Evolutionary conservation across 2,888 invertebrate species (phyloP).

Genomic region (Clitarchus hookeri): DNA sequence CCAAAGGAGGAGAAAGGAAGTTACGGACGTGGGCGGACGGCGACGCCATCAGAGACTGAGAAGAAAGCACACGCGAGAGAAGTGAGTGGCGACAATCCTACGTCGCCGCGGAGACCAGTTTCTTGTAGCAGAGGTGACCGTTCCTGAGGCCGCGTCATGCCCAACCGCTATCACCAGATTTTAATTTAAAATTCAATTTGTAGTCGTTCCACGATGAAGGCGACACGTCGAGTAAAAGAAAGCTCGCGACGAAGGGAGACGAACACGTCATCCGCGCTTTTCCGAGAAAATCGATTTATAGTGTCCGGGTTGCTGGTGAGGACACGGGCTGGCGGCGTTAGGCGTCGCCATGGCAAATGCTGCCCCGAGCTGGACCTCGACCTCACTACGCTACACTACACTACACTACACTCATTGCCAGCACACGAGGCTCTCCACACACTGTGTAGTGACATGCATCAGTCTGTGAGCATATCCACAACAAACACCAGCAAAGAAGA

Average conservation of each 20-base stretch:
- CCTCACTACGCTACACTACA: too few species aligned
- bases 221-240: background rate
- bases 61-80: background rate
- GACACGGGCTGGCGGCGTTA: too few species aligned
- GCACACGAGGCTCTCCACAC: too few species aligned
- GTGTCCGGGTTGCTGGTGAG: background rate
- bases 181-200: constrained; percentile 4
- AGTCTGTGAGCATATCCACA: too few species aligned
- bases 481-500: too few species aligned
- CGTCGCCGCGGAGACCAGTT: too few species aligned
- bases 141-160: too few species aligned
- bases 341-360: too few species aligned
- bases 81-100: background rate
- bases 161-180: background rate
- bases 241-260: background rate
- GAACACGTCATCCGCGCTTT: background rate
- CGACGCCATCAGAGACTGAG: background rate
- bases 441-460: too few species aligned
- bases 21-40: background rate
- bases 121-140: too few species aligned
- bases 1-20: background rate
- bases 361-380: too few species aligned
- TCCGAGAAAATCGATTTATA: background rate
- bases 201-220: background rate
- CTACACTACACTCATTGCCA: too few species aligned